Evolutionary conservation across 2,113 vertebrate genomes (phyloP), one percentile per base, ranked within the genome.

Genomic region (Gymnarchus niloticus): DNA sequence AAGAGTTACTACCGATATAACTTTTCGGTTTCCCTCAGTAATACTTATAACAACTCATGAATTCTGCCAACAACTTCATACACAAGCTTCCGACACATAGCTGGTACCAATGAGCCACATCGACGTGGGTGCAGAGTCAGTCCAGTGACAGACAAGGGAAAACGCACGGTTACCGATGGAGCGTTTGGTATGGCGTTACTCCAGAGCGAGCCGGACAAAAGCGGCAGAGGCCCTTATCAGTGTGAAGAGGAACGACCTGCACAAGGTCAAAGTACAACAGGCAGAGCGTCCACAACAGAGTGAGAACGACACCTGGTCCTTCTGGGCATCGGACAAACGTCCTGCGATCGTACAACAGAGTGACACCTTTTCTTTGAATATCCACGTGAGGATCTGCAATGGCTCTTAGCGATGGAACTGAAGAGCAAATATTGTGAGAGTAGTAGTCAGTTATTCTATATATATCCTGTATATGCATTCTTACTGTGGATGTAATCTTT

Each of bases 181-280:
- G 12, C 21, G 1, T 41, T 6, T 3, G 1, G 14, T 25, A 56
- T 33, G 14, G 25, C 1, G 33, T 14, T 6, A 44, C 54, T 56
- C 46, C n/a, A 41, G 23, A 52, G 44, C 8, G n/a, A 12, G 28
- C 14, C 28, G 51, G 19, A 41, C 14, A 77, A 19, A 37, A 1
- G 49, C 76, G 25, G 48, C 7, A 1, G 54, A 23, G 86, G 28
- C 54, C 54, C 37, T 57, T 33, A 85, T 85, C 69, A 33, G 37
- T 51, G 41, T 54, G 69, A 49, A 49, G 33, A n/a, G 1, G 78
- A 54, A 33, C 28, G 17, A 17, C 81, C 54, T 19, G 78, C 23
- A 44, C 51, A 59, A 9, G 87, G 85, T 87, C 86, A 84, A 90
- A 89, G 89, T 89, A 84, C 88, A 85, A 37, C 77, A 83, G 61